Base-by-base conservation (phyloP, 2,888 invertebrate species). In the Antheraea assamensis region DNA sequence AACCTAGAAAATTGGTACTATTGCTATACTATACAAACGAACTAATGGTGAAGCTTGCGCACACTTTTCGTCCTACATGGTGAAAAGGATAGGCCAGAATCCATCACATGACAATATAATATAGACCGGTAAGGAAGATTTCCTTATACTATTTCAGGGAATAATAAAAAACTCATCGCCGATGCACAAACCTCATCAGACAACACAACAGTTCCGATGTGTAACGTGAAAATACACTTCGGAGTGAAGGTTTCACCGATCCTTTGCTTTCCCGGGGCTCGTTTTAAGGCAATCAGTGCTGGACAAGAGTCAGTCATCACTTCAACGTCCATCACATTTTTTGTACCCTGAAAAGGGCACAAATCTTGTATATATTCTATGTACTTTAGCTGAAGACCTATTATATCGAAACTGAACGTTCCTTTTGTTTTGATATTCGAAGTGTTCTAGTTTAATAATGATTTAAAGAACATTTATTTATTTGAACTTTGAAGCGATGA, bases 141-240 rank as follows among this genome's bases (percentile, higher is more conserved):
- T 13, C 13, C 42, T 1, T 10, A 21, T n/a, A 52, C 21, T 5
- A 52, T 21, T 21, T 21, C 21, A 52, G 21, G 0, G 8, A 52
- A 52, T n/a, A 1, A 52, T 52, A 21, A 19, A 52, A 52, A 2
- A 64, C 27, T 17, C 30, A 3, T 30, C 30, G 15, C 30, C 27
- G 61, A 27, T 15, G 27, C 58, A 58, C 71, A 71, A 42, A 90
- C 90, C 87, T 90, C 88, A 35, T 91, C 90, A 4, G 88, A 87
- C 1, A 90, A 75, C 31, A 91, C 87, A 5, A 90, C 77, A 0
- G 88, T 89, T 10, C 90, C 89, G 72, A 92, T 83, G 70, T 92
- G 91, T 76, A 91, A 76, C 0, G 85, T 89, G 79, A 91, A 91
- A 7, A 83, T 76, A 71, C 88, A 87, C 17, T 79, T 81, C 2